Conservation (phyloP, 2,888 invertebrate species). For the Brachycybe producta region DNA sequence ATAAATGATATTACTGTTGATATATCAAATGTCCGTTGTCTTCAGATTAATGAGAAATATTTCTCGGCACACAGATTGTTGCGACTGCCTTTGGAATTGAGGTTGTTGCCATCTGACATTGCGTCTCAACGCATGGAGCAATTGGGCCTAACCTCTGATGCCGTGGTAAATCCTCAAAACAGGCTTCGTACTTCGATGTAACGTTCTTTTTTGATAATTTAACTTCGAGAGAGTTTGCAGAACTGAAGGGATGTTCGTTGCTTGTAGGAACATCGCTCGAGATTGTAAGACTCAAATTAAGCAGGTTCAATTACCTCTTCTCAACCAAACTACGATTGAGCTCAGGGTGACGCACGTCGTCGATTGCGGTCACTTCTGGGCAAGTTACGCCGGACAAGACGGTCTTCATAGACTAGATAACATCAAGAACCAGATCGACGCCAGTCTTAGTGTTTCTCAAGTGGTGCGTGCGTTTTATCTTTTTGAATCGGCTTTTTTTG, state of each 20-base stretch:
- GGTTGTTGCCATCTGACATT: neutral
- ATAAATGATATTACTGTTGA: too few relatives aligned
- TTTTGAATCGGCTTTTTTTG: neutral
- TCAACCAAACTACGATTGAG: neutral
- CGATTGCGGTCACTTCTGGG: conserved; percentile 56
- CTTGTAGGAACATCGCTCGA: too few relatives aligned
- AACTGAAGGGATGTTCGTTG: too few relatives aligned
- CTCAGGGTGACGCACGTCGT: conserved; percentile 38
- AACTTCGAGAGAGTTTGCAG: too few relatives aligned
- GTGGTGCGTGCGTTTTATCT: neutral
- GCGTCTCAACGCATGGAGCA: neutral
- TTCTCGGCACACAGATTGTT: too few relatives aligned
- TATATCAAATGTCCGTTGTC: too few relatives aligned
- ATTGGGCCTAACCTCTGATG: neutral
- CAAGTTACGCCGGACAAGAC: conserved; percentile 42
- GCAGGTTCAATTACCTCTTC: conserved; percentile 1
- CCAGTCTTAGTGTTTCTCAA: neutral
- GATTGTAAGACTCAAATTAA: neutral
- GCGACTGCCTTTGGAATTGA: neutral
- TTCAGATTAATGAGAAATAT: too few relatives aligned
- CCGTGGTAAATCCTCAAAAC: too few relatives aligned
- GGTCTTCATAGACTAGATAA: neutral
- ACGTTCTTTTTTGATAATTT: too few relatives aligned
- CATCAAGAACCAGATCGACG: neutral
- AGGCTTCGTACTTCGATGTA: too few relatives aligned